These are phyloP conservation scores for Latrodectus elegans DNA, from an alignment of 2,888 invertebrate genomes.

Conservation along the genomic window DNA sequence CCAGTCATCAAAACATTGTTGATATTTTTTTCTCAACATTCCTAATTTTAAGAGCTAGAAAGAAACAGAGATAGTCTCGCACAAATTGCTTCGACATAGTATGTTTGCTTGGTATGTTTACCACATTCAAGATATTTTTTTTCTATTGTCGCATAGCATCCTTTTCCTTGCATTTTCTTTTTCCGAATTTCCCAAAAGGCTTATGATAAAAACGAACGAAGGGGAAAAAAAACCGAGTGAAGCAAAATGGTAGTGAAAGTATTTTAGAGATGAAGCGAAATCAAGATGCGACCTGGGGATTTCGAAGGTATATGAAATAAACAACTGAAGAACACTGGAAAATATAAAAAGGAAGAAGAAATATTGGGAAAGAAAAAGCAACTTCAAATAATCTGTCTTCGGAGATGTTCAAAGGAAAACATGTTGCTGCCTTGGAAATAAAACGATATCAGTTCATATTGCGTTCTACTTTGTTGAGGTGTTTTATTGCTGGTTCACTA, in stretches of 20 bases:
- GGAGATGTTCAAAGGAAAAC: slow-evolving; percentile 8
- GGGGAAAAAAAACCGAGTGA: slow-evolving; percentile 9
- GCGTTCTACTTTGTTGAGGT: neutral
- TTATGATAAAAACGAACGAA: neutral
- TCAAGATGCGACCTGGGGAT: slow-evolving; percentile 33
- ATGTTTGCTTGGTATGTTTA: slow-evolving; percentile 51
- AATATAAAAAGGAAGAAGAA: neutral
- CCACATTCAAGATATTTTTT: slow-evolving; percentile 18
- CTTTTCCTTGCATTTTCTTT: slow-evolving; percentile 7
- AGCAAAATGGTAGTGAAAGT: slow-evolving; percentile 27
- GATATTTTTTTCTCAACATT: neutral
- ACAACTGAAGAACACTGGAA: too few species aligned
- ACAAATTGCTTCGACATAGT: slow-evolving; percentile 35
- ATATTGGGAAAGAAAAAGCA: neutral
- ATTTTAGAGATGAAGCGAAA: slow-evolving; percentile 32
- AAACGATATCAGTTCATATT: slow-evolving; percentile 8
- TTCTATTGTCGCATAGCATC: neutral
- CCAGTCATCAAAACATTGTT: slow-evolving; percentile 4
- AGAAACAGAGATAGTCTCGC: slow-evolving; percentile 6
- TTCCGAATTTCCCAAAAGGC: slow-evolving; percentile 35
- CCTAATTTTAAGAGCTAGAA: slow-evolving; percentile 33
- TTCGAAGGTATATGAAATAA: neutral
- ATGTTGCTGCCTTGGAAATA: slow-evolving; percentile 16
- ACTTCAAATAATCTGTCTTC: neutral
- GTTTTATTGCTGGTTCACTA: too few species aligned